Base-by-base conservation (phyloP, 1,140 invertebrate genomes). In the Brachionus calyciflorus region DNA sequence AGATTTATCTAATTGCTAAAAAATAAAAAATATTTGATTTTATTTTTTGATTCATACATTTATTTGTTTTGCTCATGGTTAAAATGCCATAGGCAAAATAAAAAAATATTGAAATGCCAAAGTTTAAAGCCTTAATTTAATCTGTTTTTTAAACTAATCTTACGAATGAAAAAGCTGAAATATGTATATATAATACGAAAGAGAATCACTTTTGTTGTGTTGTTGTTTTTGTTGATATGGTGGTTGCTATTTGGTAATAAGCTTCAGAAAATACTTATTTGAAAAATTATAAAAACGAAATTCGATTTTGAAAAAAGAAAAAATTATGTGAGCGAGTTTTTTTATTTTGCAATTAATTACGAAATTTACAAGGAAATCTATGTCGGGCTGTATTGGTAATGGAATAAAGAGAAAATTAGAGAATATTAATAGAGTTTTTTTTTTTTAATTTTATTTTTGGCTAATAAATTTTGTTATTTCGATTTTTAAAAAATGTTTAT, bases 401-500 rank as follows among this genome's bases (percentile, higher is more conserved):
- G 30, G 37, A 60, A 37, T 60, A 33, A 17, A 7, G 37, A 60
- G 37, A 60, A 19, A 60, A 60, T 33, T n/a, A 37, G 2, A 30
- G 24, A 60, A 28, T 21, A 3, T 33, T 28, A 60, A 17, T 33
- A 33, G 7, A 60, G 9, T 17, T 60, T 17, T 6, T 37, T 17
- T 17, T 60, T 33, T 33, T 9, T 60, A 33, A 30, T 60, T 60
- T 60, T 17, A 33, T 60, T 60, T 60, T 60, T 37, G 55, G 28
- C 55, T 60, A 60, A 60, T 60, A 60, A 60, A 60, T 60, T 60
- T 60, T 60, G n/a, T n/a, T n/a, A 60, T 60, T 60, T 60, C 33
- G 55, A 37, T 60, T 60, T 60, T 37, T 5, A 9, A 37, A 37
- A 37, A 37, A 37, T 60, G 55, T 60, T 60, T 60, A 33, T 60